These are phyloP conservation scores for Myripristis murdjan DNA, from an alignment of 2,797 vertebrate genomes.

Conservation along the genomic window DNA sequence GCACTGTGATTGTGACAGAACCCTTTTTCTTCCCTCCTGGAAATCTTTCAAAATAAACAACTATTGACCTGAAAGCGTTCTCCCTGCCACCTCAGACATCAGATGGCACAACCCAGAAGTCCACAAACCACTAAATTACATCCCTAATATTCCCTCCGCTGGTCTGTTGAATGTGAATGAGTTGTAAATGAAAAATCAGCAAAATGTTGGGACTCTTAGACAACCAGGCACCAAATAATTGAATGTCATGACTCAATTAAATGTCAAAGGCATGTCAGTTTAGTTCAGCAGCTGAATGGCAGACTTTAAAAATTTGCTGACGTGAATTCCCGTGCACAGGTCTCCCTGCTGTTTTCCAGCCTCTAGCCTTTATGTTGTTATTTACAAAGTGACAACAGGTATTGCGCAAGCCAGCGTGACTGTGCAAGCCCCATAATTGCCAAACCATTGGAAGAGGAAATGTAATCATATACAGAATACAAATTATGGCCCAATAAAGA, in stretches of 20 bases:
- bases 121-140: slow-evolving; percentile 87
- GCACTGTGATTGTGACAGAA: slow-evolving; percentile 43
- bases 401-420: slow-evolving; percentile 59
- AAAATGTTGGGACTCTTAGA: slow-evolving; percentile 77
- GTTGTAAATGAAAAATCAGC: slow-evolving; percentile 76
- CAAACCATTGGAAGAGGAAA: slow-evolving; percentile 78
- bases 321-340: slow-evolving; percentile 38
- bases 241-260: slow-evolving; percentile 82
- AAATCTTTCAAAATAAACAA: slow-evolving; percentile 80
- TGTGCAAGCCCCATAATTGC: slow-evolving; percentile 69
- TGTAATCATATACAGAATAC: slow-evolving; percentile 79
- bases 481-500: slow-evolving; percentile 82
- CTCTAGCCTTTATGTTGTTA: slow-evolving; percentile 62
- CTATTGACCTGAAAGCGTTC: slow-evolving; percentile 72
- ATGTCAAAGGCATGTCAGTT: slow-evolving; percentile 75
- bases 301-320: slow-evolving; percentile 64
- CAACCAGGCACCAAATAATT: slow-evolving; percentile 88
- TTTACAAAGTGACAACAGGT: slow-evolving; percentile 67
- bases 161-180: slow-evolving; percentile 66
- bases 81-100: slow-evolving; percentile 71
- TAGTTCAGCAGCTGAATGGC: slow-evolving; percentile 53
- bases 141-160: slow-evolving; percentile 78
- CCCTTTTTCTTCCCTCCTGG: slow-evolving; percentile 52
- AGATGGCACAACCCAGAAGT: slow-evolving; percentile 68
- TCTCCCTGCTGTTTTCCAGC: slow-evolving; percentile 30